These are phyloP conservation scores for Apodemus sylvaticus DNA, from an alignment of 2,113 vertebrate species.

Conservation along the genomic window DNA sequence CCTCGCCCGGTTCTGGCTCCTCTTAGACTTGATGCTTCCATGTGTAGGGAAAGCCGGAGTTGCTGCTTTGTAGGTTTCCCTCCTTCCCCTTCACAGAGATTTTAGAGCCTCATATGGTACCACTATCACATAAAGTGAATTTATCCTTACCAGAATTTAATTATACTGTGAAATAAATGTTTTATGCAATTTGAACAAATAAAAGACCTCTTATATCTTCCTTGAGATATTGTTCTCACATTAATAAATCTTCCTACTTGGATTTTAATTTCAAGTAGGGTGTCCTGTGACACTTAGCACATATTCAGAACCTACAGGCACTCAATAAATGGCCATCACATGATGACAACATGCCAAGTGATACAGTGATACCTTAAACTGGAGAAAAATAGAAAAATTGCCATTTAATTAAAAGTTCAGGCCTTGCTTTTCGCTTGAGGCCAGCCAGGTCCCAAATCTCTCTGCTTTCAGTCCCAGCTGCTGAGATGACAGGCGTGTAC, in stretches of 20 bases:
- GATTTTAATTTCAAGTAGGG: not conserved
- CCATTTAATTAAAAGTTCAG: not conserved
- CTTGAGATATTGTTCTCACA: not conserved
- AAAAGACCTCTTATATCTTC: not conserved
- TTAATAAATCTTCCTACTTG: not conserved
- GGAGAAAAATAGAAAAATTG: not conserved
- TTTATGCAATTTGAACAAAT: conserved; percentile 67
- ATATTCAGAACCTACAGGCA: not conserved
- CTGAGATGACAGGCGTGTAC: not conserved
- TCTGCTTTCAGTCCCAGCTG: not conserved
- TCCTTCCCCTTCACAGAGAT: not conserved
- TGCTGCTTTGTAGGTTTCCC: not conserved
- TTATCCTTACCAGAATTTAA: conserved; percentile 54
- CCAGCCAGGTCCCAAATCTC: not conserved
- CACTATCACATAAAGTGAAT: conserved; percentile 39
- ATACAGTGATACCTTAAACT: not conserved
- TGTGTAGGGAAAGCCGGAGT: not conserved
- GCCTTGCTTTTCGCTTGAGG: not conserved
- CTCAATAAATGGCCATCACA: not conserved
- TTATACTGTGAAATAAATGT: conserved; percentile 77
- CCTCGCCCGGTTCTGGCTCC: not conserved
- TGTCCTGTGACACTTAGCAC: not conserved
- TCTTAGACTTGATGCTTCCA: not conserved
- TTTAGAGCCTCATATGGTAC: not conserved
- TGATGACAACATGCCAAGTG: not conserved